These are phyloP conservation scores for Branchellion lobata DNA, from an alignment of 2,888 invertebrate species.

Conservation along the genomic window DNA sequence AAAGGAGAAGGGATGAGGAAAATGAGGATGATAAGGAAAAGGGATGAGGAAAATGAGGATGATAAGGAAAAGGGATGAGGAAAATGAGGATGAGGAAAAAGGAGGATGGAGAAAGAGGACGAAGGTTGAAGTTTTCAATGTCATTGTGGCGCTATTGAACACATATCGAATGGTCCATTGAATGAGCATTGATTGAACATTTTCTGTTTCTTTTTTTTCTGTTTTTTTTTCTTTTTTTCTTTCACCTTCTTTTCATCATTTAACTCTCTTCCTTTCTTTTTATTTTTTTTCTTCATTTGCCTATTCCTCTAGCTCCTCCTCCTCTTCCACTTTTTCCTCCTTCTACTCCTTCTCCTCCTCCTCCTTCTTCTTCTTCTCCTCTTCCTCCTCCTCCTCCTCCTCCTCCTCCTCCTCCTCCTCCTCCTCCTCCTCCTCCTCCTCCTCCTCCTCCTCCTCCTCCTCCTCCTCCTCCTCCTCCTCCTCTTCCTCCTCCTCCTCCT, in stretches of 20 bases:
- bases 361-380: constrained; percentile 22
- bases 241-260: constrained; percentile 8
- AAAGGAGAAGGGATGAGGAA: too few relatives aligned
- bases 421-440: constrained; percentile 2
- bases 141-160: too few relatives aligned
- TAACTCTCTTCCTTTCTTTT: constrained; percentile 11
- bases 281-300: not conserved
- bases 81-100: too few relatives aligned
- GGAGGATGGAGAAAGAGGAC: too few relatives aligned
- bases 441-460: constrained; percentile 14
- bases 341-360: constrained; percentile 23
- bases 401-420: not conserved
- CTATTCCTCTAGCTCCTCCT: not conserved
- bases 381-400: not conserved
- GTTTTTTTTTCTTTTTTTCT: not conserved
- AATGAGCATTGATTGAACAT: too few relatives aligned
- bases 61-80: too few relatives aligned
- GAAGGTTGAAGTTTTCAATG: too few relatives aligned
- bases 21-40: too few relatives aligned
- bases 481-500: constrained; percentile 28
- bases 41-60: too few relatives aligned
- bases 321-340: constrained; percentile 6
- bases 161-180: too few relatives aligned
- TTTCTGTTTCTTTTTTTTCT: not conserved
- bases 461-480: constrained; percentile 17